phyloP scores from a whole-genome alignment of 1,140 invertebrate genomes.

The Drosophila hydei region DNA sequence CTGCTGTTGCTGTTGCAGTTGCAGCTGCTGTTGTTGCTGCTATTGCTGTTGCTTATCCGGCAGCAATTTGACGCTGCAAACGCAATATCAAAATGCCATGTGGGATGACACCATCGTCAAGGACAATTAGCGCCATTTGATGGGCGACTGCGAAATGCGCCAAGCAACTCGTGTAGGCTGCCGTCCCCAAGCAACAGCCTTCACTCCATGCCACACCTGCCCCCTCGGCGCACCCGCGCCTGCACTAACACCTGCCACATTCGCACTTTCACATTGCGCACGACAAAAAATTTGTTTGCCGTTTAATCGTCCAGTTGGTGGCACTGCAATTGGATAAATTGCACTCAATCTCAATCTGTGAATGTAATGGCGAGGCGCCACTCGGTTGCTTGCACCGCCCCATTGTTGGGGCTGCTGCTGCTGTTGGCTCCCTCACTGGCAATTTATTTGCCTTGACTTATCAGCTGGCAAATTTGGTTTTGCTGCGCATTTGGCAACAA shows the following conservation, averaged over 20 bases:
- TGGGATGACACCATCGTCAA: constrained; percentile 72
- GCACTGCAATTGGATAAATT: constrained; percentile 52
- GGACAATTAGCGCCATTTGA: constrained; percentile 75
- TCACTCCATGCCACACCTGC: not conserved
- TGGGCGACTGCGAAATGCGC: constrained; percentile 42
- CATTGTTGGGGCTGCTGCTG: constrained; percentile 11
- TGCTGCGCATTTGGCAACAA: constrained; percentile 56
- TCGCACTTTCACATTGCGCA: constrained; percentile 69
- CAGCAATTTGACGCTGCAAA: constrained; percentile 69
- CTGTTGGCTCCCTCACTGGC: constrained; percentile 6
- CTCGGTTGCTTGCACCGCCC: constrained; percentile 2
- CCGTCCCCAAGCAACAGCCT: not conserved
- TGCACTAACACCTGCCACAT: constrained; percentile 32
- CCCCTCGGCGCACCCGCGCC: not conserved
- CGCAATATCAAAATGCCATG: constrained; percentile 68
- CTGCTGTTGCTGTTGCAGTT: constrained; percentile 38
- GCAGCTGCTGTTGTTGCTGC: constrained; percentile 5
- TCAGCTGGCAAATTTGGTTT: constrained; percentile 63
- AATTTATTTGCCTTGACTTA: constrained; percentile 67
- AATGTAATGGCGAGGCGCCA: constrained; percentile 40
- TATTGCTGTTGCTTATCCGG: constrained; percentile 57
- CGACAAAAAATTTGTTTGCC: constrained; percentile 55
- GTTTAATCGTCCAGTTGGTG: constrained; percentile 65
- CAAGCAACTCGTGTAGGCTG: not conserved
- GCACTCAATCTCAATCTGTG: constrained; percentile 69